Conservation (phyloP, 2,113 vertebrate species). For the Morphnarchus princeps region DNA sequence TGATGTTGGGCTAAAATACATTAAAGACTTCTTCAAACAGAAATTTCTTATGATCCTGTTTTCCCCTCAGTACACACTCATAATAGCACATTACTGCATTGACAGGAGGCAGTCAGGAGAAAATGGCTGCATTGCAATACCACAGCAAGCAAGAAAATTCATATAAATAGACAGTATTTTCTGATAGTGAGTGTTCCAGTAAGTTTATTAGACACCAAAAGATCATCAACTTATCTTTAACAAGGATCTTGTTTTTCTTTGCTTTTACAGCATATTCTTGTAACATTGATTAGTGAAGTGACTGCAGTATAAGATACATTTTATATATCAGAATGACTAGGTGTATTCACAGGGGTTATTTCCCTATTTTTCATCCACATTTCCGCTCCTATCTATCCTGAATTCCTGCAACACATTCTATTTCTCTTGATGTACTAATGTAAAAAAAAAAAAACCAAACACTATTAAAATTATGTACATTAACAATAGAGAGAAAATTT, state of each 20-base stretch:
- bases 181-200: background rate
- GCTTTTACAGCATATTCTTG: background rate
- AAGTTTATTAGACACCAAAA: background rate
- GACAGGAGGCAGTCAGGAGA: background rate
- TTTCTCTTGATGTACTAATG: background rate
- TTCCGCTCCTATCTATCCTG: background rate
- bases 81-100: background rate
- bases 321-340: background rate
- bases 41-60: background rate
- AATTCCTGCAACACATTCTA: background rate
- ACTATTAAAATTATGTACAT: background rate
- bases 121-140: background rate
- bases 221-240: background rate
- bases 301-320: background rate
- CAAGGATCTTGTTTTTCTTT: background rate
- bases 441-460: background rate
- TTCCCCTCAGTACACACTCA: background rate
- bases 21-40: constrained; percentile 26
- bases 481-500: background rate
- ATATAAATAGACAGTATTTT: background rate
- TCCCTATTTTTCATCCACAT: background rate
- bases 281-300: background rate
- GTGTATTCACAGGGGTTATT: background rate
- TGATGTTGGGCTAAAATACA: background rate
- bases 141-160: background rate